phyloP scores from a whole-genome alignment of 2,113 vertebrate species.

The Pseudorasbora parva region DNA sequence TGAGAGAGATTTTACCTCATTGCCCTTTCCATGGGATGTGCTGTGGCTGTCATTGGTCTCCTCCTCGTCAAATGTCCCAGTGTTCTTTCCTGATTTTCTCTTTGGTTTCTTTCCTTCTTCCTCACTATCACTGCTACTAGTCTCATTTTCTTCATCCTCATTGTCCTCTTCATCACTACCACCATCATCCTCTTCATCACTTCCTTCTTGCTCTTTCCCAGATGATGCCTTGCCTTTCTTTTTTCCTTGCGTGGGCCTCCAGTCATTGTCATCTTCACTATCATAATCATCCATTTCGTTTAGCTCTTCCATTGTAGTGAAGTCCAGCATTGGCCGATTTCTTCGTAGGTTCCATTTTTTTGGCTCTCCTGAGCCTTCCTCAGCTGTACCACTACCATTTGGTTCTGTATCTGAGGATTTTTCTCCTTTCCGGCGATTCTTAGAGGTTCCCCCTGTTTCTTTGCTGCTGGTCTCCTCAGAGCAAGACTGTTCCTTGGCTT shows the following conservation, averaged over 20 bases:
- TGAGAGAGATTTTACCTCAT: slow-evolving; percentile 84
- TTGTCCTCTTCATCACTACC: slow-evolving; percentile 77
- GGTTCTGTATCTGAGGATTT: slow-evolving; percentile 76
- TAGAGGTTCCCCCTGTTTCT: slow-evolving; percentile 64
- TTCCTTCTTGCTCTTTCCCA: slow-evolving; percentile 81
- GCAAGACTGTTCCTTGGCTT: slow-evolving; percentile 72
- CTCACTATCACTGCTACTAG: slow-evolving; percentile 84
- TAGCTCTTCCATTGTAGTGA: slow-evolving; percentile 95
- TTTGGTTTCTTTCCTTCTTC: slow-evolving; percentile 85
- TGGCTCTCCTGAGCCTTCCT: slow-evolving; percentile 85
- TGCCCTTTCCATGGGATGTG: slow-evolving; percentile 95
- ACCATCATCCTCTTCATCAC: slow-evolving; percentile 82
- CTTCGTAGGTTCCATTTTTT: slow-evolving; percentile 98
- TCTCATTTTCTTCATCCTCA: slow-evolving; percentile 76
- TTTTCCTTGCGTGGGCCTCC: slow-evolving; percentile 88
- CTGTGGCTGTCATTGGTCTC: slow-evolving; percentile 97
- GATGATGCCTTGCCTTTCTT: slow-evolving; percentile 81
- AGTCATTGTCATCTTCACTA: slow-evolving; percentile 98
- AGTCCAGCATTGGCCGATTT: slow-evolving; percentile 92
- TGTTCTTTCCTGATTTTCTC: slow-evolving; percentile 83
- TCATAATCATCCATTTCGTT: slow-evolving; percentile 99
- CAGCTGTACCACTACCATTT: slow-evolving; percentile 58
- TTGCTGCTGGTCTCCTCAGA: slow-evolving; percentile 84
- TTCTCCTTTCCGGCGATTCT: slow-evolving; percentile 74
- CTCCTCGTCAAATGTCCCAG: slow-evolving; percentile 90